Base-by-base conservation (phyloP, 2,888 invertebrate genomes). In the Volucella inflata region DNA sequence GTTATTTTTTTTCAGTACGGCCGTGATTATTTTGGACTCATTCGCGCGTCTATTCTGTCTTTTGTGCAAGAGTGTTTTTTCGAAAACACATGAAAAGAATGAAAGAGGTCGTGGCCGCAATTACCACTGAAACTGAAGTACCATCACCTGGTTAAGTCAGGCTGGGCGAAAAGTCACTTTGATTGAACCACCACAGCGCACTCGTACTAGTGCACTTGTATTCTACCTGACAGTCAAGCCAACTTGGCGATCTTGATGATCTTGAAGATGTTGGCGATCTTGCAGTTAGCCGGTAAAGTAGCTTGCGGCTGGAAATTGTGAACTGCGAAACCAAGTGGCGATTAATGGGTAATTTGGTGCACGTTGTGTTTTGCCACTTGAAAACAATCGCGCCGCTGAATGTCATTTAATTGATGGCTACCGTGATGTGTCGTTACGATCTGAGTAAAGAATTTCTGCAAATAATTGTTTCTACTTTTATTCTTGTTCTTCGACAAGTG, bases 261-360 rank as follows among this genome's bases (percentile, higher is more conserved):
- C 21, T 21, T 2, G 4, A 30, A 30, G 30, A 30, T 30, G 6
- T 30, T 30, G 30, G 30, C 65, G 60, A 59, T 68, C 79, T 68
- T 79, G 48, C 50, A 51, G 60, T 62, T 79, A 46, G 68, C 70
- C 57, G 30, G 70, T 85, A 76, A 85, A 81, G 85, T 77, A 81
- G 81, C 72, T 68, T 21, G 57, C 72, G 76, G 85, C 75, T 30
- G 30, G 30, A 30, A 30, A 30, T 30, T 81, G 85, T 67, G 71
- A 80, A 81, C 85, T 81, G 81, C 57, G 72, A 72, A 85, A 85
- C 85, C 81, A 85, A 85, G 77, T 81, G 85, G 51, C 81, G 59
- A 85, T 85, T 85, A 85, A 81, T 85, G 85, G 85, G 85, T 85
- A 85, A 85, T 85, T 85, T 85, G 77, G 85, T 77, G 76, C 72